Conservation (phyloP, 1,140 invertebrate genomes). For the Trachelipus rathkii region DNA sequence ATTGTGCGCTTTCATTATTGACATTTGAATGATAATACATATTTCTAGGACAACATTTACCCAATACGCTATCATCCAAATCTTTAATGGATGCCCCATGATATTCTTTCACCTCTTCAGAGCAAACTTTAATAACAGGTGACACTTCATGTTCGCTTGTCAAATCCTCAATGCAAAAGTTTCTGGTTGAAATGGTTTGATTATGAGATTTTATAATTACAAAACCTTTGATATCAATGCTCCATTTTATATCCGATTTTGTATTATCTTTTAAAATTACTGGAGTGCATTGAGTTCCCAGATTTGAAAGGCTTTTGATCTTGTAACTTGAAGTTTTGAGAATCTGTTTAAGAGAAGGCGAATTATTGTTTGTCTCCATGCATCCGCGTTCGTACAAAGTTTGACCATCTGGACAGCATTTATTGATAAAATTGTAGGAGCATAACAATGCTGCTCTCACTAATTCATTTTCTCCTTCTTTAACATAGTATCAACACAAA, state of each 20-base stretch:
- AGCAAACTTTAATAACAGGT: not conserved
- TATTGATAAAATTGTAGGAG: not conserved
- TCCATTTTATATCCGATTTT: slow-evolving; percentile 5
- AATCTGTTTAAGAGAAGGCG: not conserved
- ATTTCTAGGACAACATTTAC: not conserved
- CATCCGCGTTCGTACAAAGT: not conserved
- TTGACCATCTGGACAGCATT: not conserved
- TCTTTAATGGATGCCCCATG: not conserved
- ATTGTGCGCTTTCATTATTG: not conserved
- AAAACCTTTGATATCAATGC: not conserved
- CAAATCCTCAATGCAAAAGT: not conserved
- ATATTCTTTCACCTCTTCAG: not conserved
- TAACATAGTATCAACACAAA: not conserved
- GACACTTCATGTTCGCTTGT: not conserved
- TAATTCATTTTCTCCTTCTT: not conserved
- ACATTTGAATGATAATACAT: not conserved
- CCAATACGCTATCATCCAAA: not conserved
- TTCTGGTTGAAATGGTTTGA: not conserved
- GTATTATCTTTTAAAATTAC: not conserved
- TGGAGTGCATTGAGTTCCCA: not conserved
- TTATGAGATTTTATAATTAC: not conserved
- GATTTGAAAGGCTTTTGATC: not conserved
- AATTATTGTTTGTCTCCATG: not conserved
- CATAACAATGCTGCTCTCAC: not conserved
- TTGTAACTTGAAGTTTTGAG: not conserved